These are phyloP conservation scores for Axea sp. DNA, from an alignment of 2,888 invertebrate species.

Conservation along the genomic window DNA sequence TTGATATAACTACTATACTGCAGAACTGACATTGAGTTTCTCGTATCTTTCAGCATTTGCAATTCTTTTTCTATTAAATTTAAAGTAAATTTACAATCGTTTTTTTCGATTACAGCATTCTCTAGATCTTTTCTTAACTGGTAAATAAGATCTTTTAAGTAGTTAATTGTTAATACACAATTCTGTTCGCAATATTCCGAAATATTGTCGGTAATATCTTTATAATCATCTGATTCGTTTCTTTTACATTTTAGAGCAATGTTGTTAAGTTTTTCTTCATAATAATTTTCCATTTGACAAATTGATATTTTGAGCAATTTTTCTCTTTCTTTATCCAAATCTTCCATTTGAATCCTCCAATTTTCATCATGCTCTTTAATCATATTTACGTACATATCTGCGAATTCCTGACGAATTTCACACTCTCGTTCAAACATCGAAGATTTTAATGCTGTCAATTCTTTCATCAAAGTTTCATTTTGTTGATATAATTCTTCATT, in stretches of 20 bases:
- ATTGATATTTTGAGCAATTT: constrained; percentile 70
- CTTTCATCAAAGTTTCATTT: constrained; percentile 60
- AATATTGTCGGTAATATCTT: too few species aligned
- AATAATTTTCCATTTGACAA: constrained; percentile 68
- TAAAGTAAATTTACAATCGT: constrained; percentile 66
- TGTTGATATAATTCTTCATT: constrained; percentile 54
- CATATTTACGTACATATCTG: constrained; percentile 64
- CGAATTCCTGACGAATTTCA: constrained; percentile 70
- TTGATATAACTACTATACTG: neutral
- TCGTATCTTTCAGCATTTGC: constrained; percentile 57
- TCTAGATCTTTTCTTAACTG: constrained; percentile 65
- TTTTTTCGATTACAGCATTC: constrained; percentile 64
- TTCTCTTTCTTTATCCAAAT: constrained; percentile 66
- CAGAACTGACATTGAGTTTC: constrained; percentile 35
- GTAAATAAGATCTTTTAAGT: constrained; percentile 62
- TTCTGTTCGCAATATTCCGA: constrained; percentile 34
- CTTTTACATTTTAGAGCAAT: constrained; percentile 66
- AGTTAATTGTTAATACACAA: constrained; percentile 59
- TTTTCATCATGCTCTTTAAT: constrained; percentile 68
- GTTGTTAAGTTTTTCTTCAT: constrained; percentile 67
- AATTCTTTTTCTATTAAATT: constrained; percentile 64
- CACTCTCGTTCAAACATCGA: constrained; percentile 64
- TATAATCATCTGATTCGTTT: constrained; percentile 62
- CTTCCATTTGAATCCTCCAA: constrained; percentile 68
- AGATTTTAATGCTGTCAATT: constrained; percentile 63